Percentiles rank a stretch among this genome's conserved stretches.
Conservation (phyloP, 2,797 vertebrate species). For the Coccyzus lansbergi region DNA sequence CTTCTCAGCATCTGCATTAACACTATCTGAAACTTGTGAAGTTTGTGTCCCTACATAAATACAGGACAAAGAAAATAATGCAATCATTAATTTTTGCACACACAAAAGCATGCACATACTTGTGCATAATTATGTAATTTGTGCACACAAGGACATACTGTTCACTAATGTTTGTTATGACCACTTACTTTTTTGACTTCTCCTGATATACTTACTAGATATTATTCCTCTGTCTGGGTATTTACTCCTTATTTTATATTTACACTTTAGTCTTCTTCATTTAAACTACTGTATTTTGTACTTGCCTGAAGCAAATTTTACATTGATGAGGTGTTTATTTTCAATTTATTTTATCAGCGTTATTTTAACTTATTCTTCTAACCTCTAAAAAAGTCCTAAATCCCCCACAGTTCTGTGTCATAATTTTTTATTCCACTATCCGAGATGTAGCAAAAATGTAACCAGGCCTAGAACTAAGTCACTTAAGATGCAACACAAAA, state of each 20-base stretch:
- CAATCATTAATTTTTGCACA: not conserved
- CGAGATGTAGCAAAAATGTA: not conserved
- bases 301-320: not conserved
- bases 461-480: not conserved
- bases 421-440: not conserved
- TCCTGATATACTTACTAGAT: not conserved
- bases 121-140: not conserved
- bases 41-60: not conserved
- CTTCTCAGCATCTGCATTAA: not conserved
- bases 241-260: not conserved
- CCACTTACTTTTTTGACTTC: not conserved
- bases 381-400: not conserved
- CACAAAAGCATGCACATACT: not conserved
- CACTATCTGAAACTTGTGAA: not conserved
- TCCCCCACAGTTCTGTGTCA: not conserved
- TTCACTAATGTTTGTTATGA: not conserved
- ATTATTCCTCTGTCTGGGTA: not conserved
- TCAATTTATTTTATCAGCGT: not conserved
- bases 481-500: not conserved
- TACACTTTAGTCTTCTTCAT: not conserved
- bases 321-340: not conserved
- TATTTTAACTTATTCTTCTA: not conserved
- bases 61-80: not conserved
- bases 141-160: not conserved
- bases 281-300: not conserved